Base-by-base conservation (phyloP, 2,888 invertebrate species). In the Mythimna vitellina region DNA sequence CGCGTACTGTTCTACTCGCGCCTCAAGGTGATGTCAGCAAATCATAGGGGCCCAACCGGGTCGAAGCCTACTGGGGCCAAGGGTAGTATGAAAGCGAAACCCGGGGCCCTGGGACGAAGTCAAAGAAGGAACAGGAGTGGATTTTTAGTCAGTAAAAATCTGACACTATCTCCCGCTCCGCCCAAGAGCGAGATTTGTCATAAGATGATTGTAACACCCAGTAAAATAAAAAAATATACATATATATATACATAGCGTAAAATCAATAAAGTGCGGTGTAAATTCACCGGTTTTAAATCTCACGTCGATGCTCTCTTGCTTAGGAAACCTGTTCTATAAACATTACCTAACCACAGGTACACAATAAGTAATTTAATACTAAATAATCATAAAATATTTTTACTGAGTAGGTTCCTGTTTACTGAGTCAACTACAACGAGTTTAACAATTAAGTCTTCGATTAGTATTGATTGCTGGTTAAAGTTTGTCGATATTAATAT, bases 371-470 rank as follows among this genome's bases (percentile, higher is more conserved):
- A 83, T 77, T 79, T 73, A 83, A 83, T 83, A 84, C 83, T 76
- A 75, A 72, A 81, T 76, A 75, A 80, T 78, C 74, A 79, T 79
- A 82, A 74, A 64, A 78, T 80, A 75, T 84, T 78, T 78, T 71
- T 54, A 69, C 65, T 58, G 4, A 35, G 58, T 53, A 49, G 42
- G 53, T 77, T 78, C 56, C 73, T 82, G 70, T 89, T 87, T 85
- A 82, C 72, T 84, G 86, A 89, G 86, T 88, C 86, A 87, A 87
- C 87, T 84, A 86, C 87, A 75, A 83, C 75, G 58, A 91, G 89
- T 90, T 90, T 90, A 87, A 87, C 88, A 91, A 91, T 92, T 91
- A 90, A 91, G 88, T 90, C 89, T 88, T 83, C 87, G 82, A 85
- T 86, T 86, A 81, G 80, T 79, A 85, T 85, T 82, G 78, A 88